Percentiles rank a stretch among this genome's conserved stretches.
These are phyloP conservation scores for Streptopelia turtur DNA, from an alignment of 2,797 vertebrate species.

Conservation along the genomic window DNA sequence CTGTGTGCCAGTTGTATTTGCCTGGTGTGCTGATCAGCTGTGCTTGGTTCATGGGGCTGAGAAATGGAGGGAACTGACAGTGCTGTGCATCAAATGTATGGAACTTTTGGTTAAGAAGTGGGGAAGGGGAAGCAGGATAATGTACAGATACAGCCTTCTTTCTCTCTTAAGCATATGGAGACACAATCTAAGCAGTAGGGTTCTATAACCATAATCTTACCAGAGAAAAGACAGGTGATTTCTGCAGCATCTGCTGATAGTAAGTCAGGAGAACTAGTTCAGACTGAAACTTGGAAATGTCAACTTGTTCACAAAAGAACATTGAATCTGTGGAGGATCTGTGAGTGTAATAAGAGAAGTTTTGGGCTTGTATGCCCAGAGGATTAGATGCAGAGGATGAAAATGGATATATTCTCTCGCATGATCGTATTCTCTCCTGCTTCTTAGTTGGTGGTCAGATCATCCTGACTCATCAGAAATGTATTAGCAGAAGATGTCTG, in stretches of 20 bases:
- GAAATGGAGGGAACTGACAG: not conserved
- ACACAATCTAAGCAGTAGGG: not conserved
- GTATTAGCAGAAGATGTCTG: not conserved
- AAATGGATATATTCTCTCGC: not conserved
- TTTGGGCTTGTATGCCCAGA: not conserved
- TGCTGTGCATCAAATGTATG: not conserved
- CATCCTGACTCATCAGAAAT: not conserved
- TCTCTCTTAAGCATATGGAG: not conserved
- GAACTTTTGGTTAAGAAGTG: not conserved
- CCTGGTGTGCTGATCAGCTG: not conserved
- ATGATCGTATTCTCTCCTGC: not conserved
- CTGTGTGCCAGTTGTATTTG: not conserved
- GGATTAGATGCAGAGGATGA: not conserved
- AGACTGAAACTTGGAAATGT: not conserved
- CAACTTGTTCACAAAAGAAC: not conserved
- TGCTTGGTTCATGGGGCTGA: not conserved
- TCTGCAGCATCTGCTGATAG: not conserved
- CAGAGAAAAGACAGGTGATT: not conserved
- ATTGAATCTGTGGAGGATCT: not conserved
- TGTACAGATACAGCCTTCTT: not conserved
- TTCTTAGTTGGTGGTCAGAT: conserved; percentile 8
- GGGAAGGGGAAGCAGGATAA: not conserved
- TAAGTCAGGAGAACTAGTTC: not conserved
- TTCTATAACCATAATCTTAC: not conserved
- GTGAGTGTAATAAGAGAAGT: not conserved